Evolutionary conservation across 2,797 vertebrate genomes (phyloP), one percentile per base, ranked within the genome.

Genomic region (Leptodactylus fallax): DNA sequence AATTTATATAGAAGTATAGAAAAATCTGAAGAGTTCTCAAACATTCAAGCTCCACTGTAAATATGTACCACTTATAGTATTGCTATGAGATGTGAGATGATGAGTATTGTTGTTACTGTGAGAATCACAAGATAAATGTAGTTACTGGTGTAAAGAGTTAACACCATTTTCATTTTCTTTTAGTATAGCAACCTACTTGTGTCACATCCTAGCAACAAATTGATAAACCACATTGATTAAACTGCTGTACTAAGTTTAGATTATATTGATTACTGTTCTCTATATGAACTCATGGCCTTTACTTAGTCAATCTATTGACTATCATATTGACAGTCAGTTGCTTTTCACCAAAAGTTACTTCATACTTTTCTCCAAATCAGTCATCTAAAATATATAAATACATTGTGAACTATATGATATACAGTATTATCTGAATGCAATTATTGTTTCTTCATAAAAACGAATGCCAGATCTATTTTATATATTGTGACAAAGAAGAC

Each of bases 261-360:
- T 69, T 12, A 60, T 69, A 87, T 83, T 19, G 81, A 87, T 84
- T 79, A 60, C 27, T 79, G 63, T 83, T 87, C 47, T 84, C 72
- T 69, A 83, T 78, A 69, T 79, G 51, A 78, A 53, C 51, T 79
- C 87, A 79, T 79, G 72, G 61, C 51, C 51, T 82, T 83, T 83
- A 49, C 49, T 45, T 83, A 27, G 61, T 87, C 87, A 79, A 83
- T 83, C 19, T 67, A 87, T 87, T 84, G 81, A 87, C 61, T 69
- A 58, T 58, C 23, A 69, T 83, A 78, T 87, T 79, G 87, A 71
- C 72, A 45, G 13, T n/a, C 16, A 55, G 71, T 16, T 23, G 58
- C 65, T 77, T 87, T 82, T 60, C 25, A 61, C 36, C 47, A 14
- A 53, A 63, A 65, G 45, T 69, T 78, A 58, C 58, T 21, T 81